These are phyloP conservation scores for Trachelus stipa DNA, from an alignment of 2,888 invertebrate species.

Conservation along the genomic window DNA sequence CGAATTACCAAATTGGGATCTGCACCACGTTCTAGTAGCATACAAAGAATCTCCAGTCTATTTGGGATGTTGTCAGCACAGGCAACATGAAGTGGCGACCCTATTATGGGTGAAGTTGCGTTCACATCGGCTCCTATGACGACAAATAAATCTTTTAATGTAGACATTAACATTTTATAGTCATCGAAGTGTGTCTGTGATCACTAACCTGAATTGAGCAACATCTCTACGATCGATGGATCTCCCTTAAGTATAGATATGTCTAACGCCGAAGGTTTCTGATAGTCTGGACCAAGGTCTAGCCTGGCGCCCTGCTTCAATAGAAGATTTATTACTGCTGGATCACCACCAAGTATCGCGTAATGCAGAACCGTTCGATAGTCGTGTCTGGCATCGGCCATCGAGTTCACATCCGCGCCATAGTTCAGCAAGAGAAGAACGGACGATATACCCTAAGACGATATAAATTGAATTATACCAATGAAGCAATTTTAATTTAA, in stretches of 20 bases:
- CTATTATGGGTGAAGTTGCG: constrained; percentile 83
- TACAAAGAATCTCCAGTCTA: constrained; percentile 73
- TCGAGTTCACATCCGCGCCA: constrained; percentile 89
- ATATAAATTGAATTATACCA: neutral
- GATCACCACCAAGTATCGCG: constrained; percentile 82
- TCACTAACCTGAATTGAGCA: constrained; percentile 76
- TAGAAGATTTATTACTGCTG: constrained; percentile 80
- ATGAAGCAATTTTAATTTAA: neutral
- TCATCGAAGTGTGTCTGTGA: neutral
- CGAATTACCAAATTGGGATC: constrained; percentile 82
- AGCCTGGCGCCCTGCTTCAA: constrained; percentile 85
- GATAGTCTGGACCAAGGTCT: constrained; percentile 72
- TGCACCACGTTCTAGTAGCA: constrained; percentile 79
- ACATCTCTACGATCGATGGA: constrained; percentile 76
- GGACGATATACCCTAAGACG: constrained; percentile 77
- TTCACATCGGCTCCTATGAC: constrained; percentile 81
- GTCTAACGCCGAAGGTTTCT: constrained; percentile 85
- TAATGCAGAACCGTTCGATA: constrained; percentile 90
- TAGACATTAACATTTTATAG: constrained; percentile 1
- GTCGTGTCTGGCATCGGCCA: constrained; percentile 88
- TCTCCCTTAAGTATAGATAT: constrained; percentile 87
- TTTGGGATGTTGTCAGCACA: constrained; percentile 83
- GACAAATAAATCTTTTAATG: constrained; percentile 12
- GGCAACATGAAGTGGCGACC: constrained; percentile 85
- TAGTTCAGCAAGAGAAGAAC: constrained; percentile 80